Conservation (phyloP, 2,888 invertebrate species). For the Plagiodera versicolora region DNA sequence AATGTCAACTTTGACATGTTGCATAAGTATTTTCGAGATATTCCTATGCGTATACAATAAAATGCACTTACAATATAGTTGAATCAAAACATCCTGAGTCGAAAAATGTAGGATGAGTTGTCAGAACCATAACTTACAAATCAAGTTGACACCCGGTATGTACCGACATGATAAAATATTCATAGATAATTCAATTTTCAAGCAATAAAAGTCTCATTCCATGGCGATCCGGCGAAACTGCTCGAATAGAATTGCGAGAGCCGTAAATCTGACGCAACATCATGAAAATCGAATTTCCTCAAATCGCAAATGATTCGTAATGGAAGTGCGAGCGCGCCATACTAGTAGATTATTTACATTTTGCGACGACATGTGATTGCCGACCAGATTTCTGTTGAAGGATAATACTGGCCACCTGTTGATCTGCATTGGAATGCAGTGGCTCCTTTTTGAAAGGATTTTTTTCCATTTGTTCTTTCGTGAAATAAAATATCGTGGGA, state of each 20-base stretch:
- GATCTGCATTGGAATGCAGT: slow-evolving; percentile 31
- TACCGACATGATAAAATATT: not conserved
- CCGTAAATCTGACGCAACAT: slow-evolving; percentile 19
- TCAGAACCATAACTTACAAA: too few species aligned
- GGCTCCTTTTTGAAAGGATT: too few species aligned
- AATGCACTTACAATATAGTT: too few species aligned
- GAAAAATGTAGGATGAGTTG: too few species aligned
- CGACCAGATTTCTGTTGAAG: slow-evolving; percentile 27
- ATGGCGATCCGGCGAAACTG: not conserved
- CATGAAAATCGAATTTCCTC: slow-evolving; percentile 28
- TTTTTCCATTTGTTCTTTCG: too few species aligned
- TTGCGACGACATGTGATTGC: slow-evolving; percentile 33
- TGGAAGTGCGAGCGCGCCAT: slow-evolving; percentile 22
- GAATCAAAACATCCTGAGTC: too few species aligned
- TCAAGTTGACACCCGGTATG: too few species aligned
- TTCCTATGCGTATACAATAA: too few species aligned
- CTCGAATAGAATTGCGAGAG: not conserved
- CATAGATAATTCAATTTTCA: not conserved
- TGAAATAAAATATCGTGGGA: too few species aligned
- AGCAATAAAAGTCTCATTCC: not conserved
- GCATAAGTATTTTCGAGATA: too few species aligned
- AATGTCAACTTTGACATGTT: too few species aligned
- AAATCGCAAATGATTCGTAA: slow-evolving; percentile 22
- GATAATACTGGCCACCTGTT: slow-evolving; percentile 42
- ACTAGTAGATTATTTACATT: slow-evolving; percentile 38